phyloP scores from a whole-genome alignment of 1,140 invertebrate genomes.

The Limonius californicus region DNA sequence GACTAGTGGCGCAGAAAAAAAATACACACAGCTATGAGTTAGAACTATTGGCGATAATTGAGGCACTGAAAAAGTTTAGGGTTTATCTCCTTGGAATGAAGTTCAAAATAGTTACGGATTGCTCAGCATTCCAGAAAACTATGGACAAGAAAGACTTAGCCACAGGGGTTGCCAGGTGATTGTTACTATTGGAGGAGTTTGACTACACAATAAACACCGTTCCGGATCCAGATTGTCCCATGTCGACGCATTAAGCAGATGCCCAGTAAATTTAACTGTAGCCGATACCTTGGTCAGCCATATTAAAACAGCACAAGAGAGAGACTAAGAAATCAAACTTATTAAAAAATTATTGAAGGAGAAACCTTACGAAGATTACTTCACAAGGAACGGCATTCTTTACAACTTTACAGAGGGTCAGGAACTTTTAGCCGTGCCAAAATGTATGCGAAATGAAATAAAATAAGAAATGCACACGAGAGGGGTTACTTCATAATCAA shows the following conservation, averaged over 20 bases:
- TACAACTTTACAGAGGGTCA: conserved; percentile 26
- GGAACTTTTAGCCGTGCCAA: conserved; percentile 20
- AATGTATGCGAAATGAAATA: conserved; percentile 7
- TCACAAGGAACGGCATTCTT: conserved; percentile 27
- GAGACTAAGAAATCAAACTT: conserved; percentile 16
- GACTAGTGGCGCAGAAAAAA: conserved; percentile 37
- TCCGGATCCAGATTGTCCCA: conserved; percentile 39
- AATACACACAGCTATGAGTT: too few relatives aligned
- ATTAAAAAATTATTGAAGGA: too few relatives aligned
- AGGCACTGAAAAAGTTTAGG: conserved; percentile 32
- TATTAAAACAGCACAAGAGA: too few relatives aligned
- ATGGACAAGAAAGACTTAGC: too few relatives aligned
- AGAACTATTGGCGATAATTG: too few relatives aligned
- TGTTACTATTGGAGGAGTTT: conserved; percentile 34
- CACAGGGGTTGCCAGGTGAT: conserved; percentile 42
- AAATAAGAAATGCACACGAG: conserved; percentile 18
- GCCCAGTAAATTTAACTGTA: too few relatives aligned
- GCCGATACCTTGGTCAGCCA: too few relatives aligned
- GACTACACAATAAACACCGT: conserved; percentile 39
- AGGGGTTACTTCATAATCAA: conserved; percentile 23
- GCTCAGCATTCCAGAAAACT: too few relatives aligned
- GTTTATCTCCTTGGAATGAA: conserved; percentile 43
- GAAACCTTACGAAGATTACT: too few relatives aligned
- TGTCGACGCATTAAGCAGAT: too few relatives aligned
- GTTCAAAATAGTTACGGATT: too few relatives aligned